Base-by-base conservation (phyloP, 1,140 invertebrate species). In the Psilanteris sp. region DNA sequence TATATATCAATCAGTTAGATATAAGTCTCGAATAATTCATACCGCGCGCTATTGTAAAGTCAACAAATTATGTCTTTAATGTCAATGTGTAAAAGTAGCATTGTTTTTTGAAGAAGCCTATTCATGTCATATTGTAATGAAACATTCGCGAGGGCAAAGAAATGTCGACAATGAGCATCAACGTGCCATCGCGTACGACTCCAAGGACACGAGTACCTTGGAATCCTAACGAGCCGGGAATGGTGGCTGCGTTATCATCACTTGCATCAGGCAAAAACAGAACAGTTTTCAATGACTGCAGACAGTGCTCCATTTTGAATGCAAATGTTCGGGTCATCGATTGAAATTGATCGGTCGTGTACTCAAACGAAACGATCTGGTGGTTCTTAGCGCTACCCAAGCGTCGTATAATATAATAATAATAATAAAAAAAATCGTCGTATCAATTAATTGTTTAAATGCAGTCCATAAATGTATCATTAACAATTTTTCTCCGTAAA, bases 131-230 rank as follows among this genome's bases (percentile, higher is more conserved):
- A 50, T 41, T 37, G 26, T 29, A 43, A 52, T 32, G 59, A 41
- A 37, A 43, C 34, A 52, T 64, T 50, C 24, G 26, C 46, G 26
- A 50, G 18, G 8, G 34, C 15, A 48, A 50, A 52, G 46, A 52
- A 64, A 43, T 31, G 10, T 36, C 7, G 13, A 24, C 14, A 37
- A 20, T 6, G 26, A 20, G 16, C 14, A 27, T 18, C 55, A 37
- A 57, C 80, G 80, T 82, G 74, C 80, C 76, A 66, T 34, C 68
- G 67, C 79, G 74, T 79, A 79, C 70, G n/a, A 32, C 48, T 66
- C 74, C 79, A 81, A 82, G 80, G 80, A 79, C 76, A 77, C 72
- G 52, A 37, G 68, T 73, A 79, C 77, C 71, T 62, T 75, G 76
- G 79, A 80, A 81, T 81, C 72, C 41, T 66, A 55, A 44, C 1